Evolutionary conservation across 2,113 vertebrate species (phyloP).

Genomic region (Urocitellus parryii): DNA sequence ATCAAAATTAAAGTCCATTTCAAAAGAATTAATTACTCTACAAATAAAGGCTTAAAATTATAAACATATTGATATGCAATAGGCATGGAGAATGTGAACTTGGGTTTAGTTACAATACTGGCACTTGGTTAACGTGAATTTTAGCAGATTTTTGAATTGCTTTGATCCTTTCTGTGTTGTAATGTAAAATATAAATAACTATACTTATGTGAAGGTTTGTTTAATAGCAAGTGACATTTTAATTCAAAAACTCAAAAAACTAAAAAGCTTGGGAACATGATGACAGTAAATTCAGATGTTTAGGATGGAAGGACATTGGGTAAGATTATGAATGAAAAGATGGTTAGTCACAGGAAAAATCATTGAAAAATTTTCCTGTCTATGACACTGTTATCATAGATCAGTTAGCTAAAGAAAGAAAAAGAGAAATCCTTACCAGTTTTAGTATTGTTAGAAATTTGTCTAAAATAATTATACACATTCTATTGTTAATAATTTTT

Average conservation of each 20-base stretch:
- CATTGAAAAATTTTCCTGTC: neutral
- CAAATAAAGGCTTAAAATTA: neutral
- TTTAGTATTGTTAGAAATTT: neutral
- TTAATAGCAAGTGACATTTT: constrained; percentile 14
- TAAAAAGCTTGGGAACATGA: neutral
- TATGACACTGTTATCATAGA: neutral
- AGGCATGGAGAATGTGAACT: neutral
- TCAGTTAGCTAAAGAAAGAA: neutral
- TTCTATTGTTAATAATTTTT: neutral
- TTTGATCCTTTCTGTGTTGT: neutral
- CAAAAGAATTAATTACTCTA: neutral
- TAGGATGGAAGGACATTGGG: neutral
- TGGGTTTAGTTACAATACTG: neutral
- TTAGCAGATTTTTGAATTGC: neutral
- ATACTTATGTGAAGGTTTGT: neutral
- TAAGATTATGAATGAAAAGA: neutral
- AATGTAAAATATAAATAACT: neutral
- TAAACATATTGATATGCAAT: neutral
- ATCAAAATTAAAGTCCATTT: neutral
- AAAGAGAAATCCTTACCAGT: neutral
- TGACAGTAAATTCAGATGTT: neutral
- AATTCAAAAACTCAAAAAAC: neutral
- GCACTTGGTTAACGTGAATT: neutral
- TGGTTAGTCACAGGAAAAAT: neutral
- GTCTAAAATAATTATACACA: neutral